Conservation (phyloP, 2,888 invertebrate species). For the Norana najaformis region DNA sequence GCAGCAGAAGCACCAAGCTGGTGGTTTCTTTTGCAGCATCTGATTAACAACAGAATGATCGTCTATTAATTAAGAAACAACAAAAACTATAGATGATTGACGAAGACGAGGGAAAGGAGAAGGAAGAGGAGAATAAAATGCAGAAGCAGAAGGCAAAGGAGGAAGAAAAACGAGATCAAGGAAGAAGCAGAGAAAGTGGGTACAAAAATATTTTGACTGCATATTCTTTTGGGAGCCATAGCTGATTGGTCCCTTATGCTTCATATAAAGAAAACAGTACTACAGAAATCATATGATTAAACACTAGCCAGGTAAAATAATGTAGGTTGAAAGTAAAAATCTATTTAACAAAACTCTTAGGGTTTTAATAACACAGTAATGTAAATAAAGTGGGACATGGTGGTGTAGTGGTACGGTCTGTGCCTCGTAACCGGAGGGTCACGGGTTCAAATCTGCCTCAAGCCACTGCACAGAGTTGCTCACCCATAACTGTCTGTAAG, state of each 20-base stretch:
- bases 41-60: background rate
- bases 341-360: background rate
- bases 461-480: too few species aligned
- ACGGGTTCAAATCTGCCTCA: too few species aligned
- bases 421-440: too few species aligned
- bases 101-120: background rate
- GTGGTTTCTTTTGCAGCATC: conserved; percentile 41
- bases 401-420: too few species aligned
- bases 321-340: background rate
- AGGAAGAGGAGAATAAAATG: background rate
- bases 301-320: background rate
- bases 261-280: background rate
- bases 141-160: background rate
- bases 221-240: background rate
- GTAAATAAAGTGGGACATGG: too few species aligned
- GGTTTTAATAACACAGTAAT: background rate
- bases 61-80: background rate
- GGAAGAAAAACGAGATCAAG: background rate
- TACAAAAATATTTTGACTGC: background rate
- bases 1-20: conserved; percentile 50
- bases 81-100: background rate
- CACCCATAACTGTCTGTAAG: too few species aligned
- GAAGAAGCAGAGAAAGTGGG: background rate
- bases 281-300: background rate
- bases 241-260: background rate